These are phyloP conservation scores for Drosophila sp. DNA, from an alignment of 1,140 invertebrate genomes.

Conservation along the genomic window DNA sequence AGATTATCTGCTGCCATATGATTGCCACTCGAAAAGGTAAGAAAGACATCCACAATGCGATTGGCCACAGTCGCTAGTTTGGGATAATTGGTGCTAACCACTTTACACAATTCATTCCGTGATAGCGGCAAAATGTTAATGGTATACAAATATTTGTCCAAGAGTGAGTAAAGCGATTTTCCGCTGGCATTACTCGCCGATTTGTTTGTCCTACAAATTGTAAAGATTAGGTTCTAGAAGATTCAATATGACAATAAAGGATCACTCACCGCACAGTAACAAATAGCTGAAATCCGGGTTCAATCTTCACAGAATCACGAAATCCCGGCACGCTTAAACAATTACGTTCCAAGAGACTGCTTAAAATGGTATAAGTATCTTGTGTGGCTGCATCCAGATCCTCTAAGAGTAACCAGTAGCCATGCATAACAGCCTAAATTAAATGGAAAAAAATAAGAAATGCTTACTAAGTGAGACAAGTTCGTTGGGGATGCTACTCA, in stretches of 20 bases:
- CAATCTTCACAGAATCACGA: slow-evolving; percentile 90
- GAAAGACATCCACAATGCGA: slow-evolving; percentile 93
- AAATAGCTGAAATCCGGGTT: slow-evolving; percentile 95
- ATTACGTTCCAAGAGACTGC: slow-evolving; percentile 92
- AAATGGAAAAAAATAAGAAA: too few species aligned
- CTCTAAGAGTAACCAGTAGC: slow-evolving; percentile 97
- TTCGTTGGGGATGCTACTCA: slow-evolving; percentile 57
- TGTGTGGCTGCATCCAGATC: slow-evolving; percentile 97
- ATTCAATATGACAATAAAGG: neutral
- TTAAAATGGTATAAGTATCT: slow-evolving; percentile 95
- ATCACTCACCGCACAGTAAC: slow-evolving; percentile 90
- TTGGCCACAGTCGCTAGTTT: slow-evolving; percentile 89
- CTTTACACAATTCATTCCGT: slow-evolving; percentile 87
- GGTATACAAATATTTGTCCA: slow-evolving; percentile 93
- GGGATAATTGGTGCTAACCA: slow-evolving; percentile 89
- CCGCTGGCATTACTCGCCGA: slow-evolving; percentile 83
- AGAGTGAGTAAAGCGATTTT: slow-evolving; percentile 86
- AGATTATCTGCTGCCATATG: slow-evolving; percentile 84
- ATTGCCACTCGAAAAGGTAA: slow-evolving; percentile 89
- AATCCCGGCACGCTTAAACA: slow-evolving; percentile 94
- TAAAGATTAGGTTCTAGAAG: neutral
- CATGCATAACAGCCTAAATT: slow-evolving; percentile 90
- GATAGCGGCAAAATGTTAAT: slow-evolving; percentile 92
- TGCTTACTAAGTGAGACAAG: neutral
- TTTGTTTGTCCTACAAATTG: slow-evolving; percentile 82